Evolutionary conservation across 2,113 vertebrate species (phyloP).

Genomic region (Chloroceryle aenea): DNA sequence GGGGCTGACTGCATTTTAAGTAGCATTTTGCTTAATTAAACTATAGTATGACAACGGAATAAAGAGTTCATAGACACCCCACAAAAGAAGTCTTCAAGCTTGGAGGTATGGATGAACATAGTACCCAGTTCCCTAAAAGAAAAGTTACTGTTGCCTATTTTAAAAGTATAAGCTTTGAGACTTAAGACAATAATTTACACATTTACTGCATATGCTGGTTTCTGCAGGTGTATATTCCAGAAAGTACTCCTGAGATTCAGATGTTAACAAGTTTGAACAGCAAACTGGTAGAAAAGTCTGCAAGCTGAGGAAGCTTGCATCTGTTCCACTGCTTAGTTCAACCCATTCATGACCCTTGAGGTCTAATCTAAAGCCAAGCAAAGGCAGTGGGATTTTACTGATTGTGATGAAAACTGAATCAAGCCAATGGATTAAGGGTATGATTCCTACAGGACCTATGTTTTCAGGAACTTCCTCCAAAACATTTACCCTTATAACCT

Average conservation of each 20-base stretch:
- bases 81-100: not conserved
- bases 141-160: constrained; percentile 6
- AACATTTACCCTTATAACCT: constrained; percentile 58
- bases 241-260: constrained; percentile 47
- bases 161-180: constrained; percentile 20
- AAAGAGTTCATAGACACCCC: constrained; percentile 59
- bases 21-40: constrained; percentile 46
- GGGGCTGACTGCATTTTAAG: constrained; percentile 40
- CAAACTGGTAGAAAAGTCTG: constrained; percentile 47
- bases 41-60: constrained; percentile 10
- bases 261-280: constrained; percentile 47
- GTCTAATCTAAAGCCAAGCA: constrained; percentile 52
- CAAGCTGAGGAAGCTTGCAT: constrained; percentile 13
- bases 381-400: constrained; percentile 58
- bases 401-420: constrained; percentile 59
- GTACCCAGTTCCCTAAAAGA: not conserved
- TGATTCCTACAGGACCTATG: constrained; percentile 43
- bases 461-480: constrained; percentile 51
- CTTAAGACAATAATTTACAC: constrained; percentile 45
- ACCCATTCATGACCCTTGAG: constrained; percentile 44
- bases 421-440: constrained; percentile 53
- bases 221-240: constrained; percentile 55
- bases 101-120: not conserved
- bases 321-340: constrained; percentile 54
- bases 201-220: not conserved